Base-by-base conservation (phyloP, 2,888 invertebrate genomes). In the Diarsia rubi region DNA sequence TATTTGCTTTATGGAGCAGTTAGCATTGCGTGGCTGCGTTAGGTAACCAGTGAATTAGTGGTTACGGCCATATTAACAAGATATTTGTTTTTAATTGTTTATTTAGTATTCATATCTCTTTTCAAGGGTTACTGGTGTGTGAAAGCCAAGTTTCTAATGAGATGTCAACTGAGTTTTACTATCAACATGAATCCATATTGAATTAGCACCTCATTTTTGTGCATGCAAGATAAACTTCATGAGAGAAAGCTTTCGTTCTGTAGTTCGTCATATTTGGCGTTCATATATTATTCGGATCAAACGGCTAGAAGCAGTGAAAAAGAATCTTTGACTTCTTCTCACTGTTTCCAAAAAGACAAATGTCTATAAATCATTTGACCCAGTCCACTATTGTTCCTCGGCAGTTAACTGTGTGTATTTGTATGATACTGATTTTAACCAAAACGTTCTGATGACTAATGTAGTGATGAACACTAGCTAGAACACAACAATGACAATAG, bases 1-100 rank as follows among this genome's bases (percentile, higher is more conserved):
- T 75, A 45, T 59, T 72, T 76, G 86, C 44, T 73, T 47, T 84
- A 72, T 76, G 81, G 73, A 80, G 49, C 76, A 84, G 54, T 84
- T 73, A 69, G 21, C 72, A 69, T 84, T 86, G 82, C 77, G 70
- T 81, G 64, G 60, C 27, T n/a, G 62, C 27, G 69, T 79, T 85
- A 71, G 45, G 74, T 78, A 82, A 85, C 42, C 12, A 66, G 49
- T 68, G 54, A 72, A 66, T 79, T 63, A 27, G 52, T 67, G 42
- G 73, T 73, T 72, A 47, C 16, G 60, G 24, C 8, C 63, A 73
- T 14, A 42, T 42, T 77, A 78, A 57, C 5, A 64, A 65, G 75
- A 57, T 73, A 5, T 66, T 70, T 70, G 72, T 81, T 78, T 83
- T 73, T 60, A 74, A 47, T 70, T n/a, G 24, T 52, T 73, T 57